Evolutionary conservation across 2,888 invertebrate genomes (phyloP), one percentile per base, ranked within the genome.

Genomic region (Platypus cylindrus): DNA sequence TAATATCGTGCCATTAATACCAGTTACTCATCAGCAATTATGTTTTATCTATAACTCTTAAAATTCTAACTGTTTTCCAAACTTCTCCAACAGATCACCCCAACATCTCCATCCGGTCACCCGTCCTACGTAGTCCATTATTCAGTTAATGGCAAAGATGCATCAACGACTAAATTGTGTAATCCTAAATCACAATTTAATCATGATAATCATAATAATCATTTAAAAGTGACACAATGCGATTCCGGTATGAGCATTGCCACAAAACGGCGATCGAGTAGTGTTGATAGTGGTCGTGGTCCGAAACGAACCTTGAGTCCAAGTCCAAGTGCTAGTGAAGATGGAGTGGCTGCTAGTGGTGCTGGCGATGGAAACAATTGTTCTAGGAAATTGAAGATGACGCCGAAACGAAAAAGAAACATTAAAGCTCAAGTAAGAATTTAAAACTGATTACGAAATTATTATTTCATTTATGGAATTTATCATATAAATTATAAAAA

Each of bases 361-460:
- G n/a, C n/a, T n/a, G 49, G 9, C 34, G n/a, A n/a, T n/a, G n/a
- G n/a, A n/a, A n/a, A n/a, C n/a, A n/a, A n/a, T n/a, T n/a, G n/a
- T n/a, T n/a, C 39, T 25, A 41, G 46, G 36, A 61, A 62, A 42
- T 57, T 63, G 9, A 66, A 65, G 46, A 54, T 65, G 27, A 64
- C 68, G 34, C 68, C 65, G 0, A 69, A 70, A 9, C 68, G 76
- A 46, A 83, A 84, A 53, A 70, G 89, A 38, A 90, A 90, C 58
- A 85, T 90, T 41, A 90, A 89, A 59, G 84, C 86, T 3, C 79
- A 85, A 71, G 50, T 50, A 32, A 30, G 26, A 8, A 14, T n/a
- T n/a, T n/a, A n/a, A n/a, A n/a, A 26, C 5, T 9, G n/a, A n/a
- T n/a, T n/a, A n/a, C n/a, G n/a, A n/a, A n/a, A n/a, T n/a, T n/a